These are phyloP conservation scores for Podabrus alpinus DNA, from an alignment of 2,888 invertebrate genomes.

Conservation along the genomic window DNA sequence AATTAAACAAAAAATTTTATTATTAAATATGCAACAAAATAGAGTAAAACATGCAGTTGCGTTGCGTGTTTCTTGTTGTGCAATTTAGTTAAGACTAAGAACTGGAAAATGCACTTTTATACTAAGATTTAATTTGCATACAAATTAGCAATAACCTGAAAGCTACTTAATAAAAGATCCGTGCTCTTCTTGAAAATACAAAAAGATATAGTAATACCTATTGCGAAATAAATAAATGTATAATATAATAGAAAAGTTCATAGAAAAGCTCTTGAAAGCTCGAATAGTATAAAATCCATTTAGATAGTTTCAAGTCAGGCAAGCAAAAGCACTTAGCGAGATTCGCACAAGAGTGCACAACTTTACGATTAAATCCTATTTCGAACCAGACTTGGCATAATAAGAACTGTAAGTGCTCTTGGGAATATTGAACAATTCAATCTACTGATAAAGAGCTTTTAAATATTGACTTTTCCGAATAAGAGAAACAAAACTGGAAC, in stretches of 20 bases:
- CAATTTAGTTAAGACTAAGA: slow-evolving; percentile 1
- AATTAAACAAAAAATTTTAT: not conserved
- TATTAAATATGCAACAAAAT: slow-evolving; percentile 3
- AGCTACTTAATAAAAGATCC: not conserved
- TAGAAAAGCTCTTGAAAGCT: slow-evolving; percentile 30
- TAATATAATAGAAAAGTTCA: slow-evolving; percentile 4
- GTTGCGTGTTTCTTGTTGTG: slow-evolving; percentile 7
- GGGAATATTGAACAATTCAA: slow-evolving; percentile 50
- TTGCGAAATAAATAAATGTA: slow-evolving; percentile 2
- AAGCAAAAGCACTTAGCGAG: slow-evolving; percentile 48
- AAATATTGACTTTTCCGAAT: not conserved
- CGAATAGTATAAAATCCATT: slow-evolving; percentile 43
- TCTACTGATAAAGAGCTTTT: slow-evolving; percentile 37
- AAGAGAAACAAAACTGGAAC: not conserved
- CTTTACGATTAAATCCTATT: slow-evolving; percentile 53
- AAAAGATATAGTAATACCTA: not conserved
- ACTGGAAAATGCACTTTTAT: slow-evolving; percentile 16
- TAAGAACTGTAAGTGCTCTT: slow-evolving; percentile 47
- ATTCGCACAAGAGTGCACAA: slow-evolving; percentile 47
- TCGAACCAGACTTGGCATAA: slow-evolving; percentile 47
- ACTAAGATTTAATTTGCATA: slow-evolving; percentile 13
- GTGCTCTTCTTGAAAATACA: not conserved
- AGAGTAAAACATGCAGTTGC: slow-evolving; percentile 2
- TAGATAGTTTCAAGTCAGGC: slow-evolving; percentile 43
- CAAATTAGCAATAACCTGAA: slow-evolving; percentile 8